Percentiles rank a stretch among this genome's conserved stretches.
phyloP scores from a whole-genome alignment of 2,888 invertebrate species.

The Aleiodes alternator region DNA sequence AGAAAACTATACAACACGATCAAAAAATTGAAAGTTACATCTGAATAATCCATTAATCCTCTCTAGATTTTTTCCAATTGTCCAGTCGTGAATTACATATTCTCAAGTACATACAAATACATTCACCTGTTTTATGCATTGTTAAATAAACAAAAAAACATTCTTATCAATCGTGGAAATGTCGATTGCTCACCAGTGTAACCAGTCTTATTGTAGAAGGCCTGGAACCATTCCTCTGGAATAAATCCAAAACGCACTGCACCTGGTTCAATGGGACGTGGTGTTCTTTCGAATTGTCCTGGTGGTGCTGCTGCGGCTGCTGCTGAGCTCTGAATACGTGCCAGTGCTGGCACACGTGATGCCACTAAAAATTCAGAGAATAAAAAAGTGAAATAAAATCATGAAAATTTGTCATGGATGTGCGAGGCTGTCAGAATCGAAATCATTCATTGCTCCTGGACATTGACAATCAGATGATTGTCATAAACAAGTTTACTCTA shows the following conservation, averaged over 20 bases:
- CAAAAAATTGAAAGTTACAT: too few species aligned
- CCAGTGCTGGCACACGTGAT: conserved; percentile 58
- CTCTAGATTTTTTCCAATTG: too few species aligned
- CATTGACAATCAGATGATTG: conserved; percentile 17
- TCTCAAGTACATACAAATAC: background rate
- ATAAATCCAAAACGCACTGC: conserved; percentile 92
- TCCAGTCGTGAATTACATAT: background rate
- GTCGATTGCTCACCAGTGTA: conserved; percentile 77
- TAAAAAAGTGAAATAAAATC: background rate
- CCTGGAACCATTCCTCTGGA: conserved; percentile 97
- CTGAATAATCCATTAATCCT: too few species aligned
- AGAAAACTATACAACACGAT: too few species aligned
- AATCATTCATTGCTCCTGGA: background rate
- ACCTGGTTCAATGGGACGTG: conserved; percentile 83
- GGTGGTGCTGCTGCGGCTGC: conserved; percentile 41
- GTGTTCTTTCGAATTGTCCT: conserved; percentile 58
- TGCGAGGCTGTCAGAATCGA: background rate
- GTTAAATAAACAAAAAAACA: too few species aligned
- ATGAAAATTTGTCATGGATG: background rate
- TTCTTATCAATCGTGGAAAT: too few species aligned
- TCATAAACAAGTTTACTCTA: conserved; percentile 22
- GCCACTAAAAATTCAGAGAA: conserved; percentile 53
- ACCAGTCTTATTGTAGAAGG: conserved; percentile 96
- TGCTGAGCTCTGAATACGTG: conserved; percentile 56
- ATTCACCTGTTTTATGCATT: too few species aligned